Evolutionary conservation across 2,113 vertebrate species (phyloP), one percentile per base, ranked within the genome.

Genomic region (Amia ocellicauda): DNA sequence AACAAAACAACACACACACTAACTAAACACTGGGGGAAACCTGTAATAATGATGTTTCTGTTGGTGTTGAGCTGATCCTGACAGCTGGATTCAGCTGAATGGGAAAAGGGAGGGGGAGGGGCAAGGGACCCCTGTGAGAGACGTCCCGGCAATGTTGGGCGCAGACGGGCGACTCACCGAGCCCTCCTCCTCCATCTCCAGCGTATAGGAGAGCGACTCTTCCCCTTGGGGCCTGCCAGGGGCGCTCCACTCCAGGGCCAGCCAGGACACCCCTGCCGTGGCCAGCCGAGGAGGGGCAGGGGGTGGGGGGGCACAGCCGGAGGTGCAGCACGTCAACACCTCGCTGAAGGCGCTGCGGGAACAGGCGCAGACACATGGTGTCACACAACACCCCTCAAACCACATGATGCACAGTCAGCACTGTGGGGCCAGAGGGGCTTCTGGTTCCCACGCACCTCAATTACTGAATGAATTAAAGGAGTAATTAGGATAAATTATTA

Each of bases 181-280:
- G 52, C 80, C 84, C 63, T 86, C 83, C 50, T 93, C 89, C 27
- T 92, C 87, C 91, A 91, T 76, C 68, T 93, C 90, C 27, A 93
- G 69, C 8, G 57, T 78, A 75, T 92, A 93, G 4, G 82, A 87
- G 64, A 86, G 77, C 1, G 74, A 36, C 20, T 88, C 83, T 17
- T 80, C 84, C 1, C 63, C 43, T 7, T 71, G 60, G 17, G 66
- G 62, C 0, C 83, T 87, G 8, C 17, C 63, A 0, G 86, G 86
- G 1, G 84, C 72, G 69, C 70, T 76, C 91, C 91, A 92, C 45
- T 69, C 78, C 14, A 93, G 63, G 0, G 79, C 64, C 64, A 93
- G 72, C 82, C 84, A 87, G 22, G 69, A 82, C 19, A 85, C 77
- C 14, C 86, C 86, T 0, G 80, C 81, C n/a, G 84, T 77, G 5